A percentile compares a stretch with the other conserved stretches of the same genome.
Conservation (phyloP, 2,888 invertebrate genomes). For the Acleris emargana region DNA sequence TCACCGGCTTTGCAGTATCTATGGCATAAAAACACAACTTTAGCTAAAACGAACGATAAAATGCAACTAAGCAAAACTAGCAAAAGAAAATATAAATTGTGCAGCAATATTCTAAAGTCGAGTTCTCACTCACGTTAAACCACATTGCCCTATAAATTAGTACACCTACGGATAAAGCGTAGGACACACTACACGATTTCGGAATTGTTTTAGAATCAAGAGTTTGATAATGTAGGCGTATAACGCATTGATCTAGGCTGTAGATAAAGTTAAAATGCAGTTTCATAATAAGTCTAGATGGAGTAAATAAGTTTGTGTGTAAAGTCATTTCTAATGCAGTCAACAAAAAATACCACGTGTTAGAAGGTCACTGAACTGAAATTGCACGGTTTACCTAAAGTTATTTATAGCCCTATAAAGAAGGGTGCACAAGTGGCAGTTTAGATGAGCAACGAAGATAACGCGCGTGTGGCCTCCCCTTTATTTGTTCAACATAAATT, state of each 20-base stretch:
- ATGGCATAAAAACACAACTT: too few relatives aligned
- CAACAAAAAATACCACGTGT: not conserved
- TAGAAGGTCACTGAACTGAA: conserved; percentile 3
- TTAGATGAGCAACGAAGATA: conserved; percentile 10
- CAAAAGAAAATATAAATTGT: too few relatives aligned
- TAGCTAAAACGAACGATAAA: too few relatives aligned
- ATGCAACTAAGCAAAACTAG: too few relatives aligned
- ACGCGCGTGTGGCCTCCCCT: conserved; percentile 21
- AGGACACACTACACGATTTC: conserved; percentile 4
- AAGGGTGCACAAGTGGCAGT: conserved; percentile 16
- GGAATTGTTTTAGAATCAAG: conserved; percentile 9
- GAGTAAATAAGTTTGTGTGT: too few relatives aligned
- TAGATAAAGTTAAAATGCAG: too few relatives aligned
- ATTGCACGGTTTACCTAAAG: conserved; percentile 18
- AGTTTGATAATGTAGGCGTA: conserved; percentile 5
- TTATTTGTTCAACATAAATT: conserved; percentile 10
- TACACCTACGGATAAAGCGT: conserved; percentile 12
- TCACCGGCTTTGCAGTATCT: too few relatives aligned
- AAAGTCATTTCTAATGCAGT: not conserved
- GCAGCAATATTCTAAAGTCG: not conserved
- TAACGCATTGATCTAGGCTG: too few relatives aligned
- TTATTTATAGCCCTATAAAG: conserved; percentile 12
- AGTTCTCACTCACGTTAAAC: conserved; percentile 1
- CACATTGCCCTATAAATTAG: conserved; percentile 4
- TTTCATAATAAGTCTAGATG: too few relatives aligned